Percentiles rank a stretch among this genome's conserved stretches.
These are phyloP conservation scores for Dunckerocampus dactyliophorus DNA, from an alignment of 2,113 vertebrate species.

Conservation along the genomic window DNA sequence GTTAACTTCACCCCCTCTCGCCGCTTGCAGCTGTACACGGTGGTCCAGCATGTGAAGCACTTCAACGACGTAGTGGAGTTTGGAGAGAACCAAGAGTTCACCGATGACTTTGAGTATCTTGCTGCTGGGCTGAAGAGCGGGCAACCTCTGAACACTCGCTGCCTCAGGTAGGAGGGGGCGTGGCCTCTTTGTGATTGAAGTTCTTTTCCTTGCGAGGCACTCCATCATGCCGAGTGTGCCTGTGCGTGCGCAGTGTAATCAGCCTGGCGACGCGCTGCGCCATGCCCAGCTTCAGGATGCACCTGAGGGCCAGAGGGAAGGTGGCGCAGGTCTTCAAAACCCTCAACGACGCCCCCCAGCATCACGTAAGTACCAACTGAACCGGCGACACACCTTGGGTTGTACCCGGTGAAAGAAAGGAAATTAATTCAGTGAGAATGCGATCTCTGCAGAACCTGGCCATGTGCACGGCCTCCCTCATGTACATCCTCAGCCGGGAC, in stretches of 20 bases:
- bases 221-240: not conserved
- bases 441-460: slow-evolving; percentile 82
- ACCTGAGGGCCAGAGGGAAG: slow-evolving; percentile 94
- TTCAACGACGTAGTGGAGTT: slow-evolving; percentile 99
- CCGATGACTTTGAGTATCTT: slow-evolving; percentile 97
- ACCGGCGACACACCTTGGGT: not conserved
- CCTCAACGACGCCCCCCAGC: slow-evolving; percentile 92
- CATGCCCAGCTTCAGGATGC: slow-evolving; percentile 98
- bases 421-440: too few relatives aligned
- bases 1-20: not conserved
- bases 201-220: too few relatives aligned
- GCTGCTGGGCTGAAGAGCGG: slow-evolving; percentile 94
- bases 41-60: slow-evolving; percentile 98
- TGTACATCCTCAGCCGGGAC: slow-evolving; percentile 96
- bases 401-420: not conserved
- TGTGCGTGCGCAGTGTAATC: slow-evolving; percentile 82
- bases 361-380: slow-evolving; percentile 74
- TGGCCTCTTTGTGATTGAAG: not conserved
- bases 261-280: slow-evolving; percentile 96
- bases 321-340: slow-evolving; percentile 98
- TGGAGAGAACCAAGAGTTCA: slow-evolving; percentile 98
- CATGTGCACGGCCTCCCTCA: slow-evolving; percentile 93
- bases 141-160: slow-evolving; percentile 98
- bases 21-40: slow-evolving; percentile 78
- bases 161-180: slow-evolving; percentile 84